phyloP scores from a whole-genome alignment of 2,888 invertebrate genomes.

The Sipha maydis region DNA sequence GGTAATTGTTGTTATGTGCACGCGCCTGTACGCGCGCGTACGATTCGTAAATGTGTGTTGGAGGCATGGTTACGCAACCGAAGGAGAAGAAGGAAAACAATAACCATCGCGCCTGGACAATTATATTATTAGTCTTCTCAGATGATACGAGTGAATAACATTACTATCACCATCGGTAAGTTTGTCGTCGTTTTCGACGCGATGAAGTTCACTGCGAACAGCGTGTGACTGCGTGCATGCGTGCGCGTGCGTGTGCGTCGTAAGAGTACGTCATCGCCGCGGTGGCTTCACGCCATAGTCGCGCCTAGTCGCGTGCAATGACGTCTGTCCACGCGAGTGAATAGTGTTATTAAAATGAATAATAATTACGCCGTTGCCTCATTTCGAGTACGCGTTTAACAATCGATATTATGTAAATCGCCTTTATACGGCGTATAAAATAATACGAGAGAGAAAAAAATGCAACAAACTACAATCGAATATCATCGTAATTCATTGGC shows the following conservation, averaged over 20 bases:
- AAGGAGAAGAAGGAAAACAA: too few species aligned
- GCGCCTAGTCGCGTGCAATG: background rate
- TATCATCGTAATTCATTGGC: background rate
- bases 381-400: background rate
- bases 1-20: too few species aligned
- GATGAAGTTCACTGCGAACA: background rate
- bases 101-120: too few species aligned
- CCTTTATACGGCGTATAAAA: background rate
- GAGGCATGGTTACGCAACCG: too few species aligned
- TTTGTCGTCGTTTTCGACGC: background rate
- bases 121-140: background rate
- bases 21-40: too few species aligned
- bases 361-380: constrained; percentile 7
- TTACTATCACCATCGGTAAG: background rate
- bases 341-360: constrained; percentile 16
- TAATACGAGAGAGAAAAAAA: background rate
- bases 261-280: background rate
- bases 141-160: background rate
- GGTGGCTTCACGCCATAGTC: background rate
- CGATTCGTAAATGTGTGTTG: too few species aligned
- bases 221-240: too few species aligned
- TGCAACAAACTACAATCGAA: constrained; percentile 10
- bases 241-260: background rate
- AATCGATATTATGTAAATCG: constrained; percentile 44
- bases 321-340: background rate